Conservation (phyloP, 2,113 vertebrate genomes). For the Zapus hudsonius region DNA sequence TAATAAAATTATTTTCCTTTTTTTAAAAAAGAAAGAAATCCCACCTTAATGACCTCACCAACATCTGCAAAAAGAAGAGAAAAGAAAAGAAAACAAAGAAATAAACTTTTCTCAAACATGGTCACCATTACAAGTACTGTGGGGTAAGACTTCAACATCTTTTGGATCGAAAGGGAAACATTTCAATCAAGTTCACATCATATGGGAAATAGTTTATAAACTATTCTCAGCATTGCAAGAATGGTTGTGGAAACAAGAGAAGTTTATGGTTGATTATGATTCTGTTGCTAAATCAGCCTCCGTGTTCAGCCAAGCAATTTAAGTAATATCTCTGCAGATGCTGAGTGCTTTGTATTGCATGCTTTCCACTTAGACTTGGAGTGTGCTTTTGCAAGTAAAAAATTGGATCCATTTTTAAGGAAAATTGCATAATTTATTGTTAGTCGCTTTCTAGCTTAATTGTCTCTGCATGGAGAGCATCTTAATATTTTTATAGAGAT, state of each 20-base stretch:
- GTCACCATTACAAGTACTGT: background rate
- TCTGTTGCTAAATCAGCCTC: conserved; percentile 46
- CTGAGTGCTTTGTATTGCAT: conserved; percentile 33
- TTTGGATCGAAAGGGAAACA: background rate
- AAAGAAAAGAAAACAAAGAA: too few species aligned
- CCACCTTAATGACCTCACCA: background rate
- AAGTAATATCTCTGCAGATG: conserved; percentile 30
- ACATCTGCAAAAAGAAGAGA: background rate
- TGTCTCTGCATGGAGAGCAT: conserved; percentile 10
- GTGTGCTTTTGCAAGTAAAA: conserved; percentile 48
- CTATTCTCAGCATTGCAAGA: background rate
- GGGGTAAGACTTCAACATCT: background rate
- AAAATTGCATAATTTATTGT: conserved; percentile 37
- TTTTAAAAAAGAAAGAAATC: background rate
- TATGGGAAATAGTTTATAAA: background rate
- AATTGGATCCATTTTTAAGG: conserved; percentile 24
- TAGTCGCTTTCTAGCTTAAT: conserved; percentile 36
- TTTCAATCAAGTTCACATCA: background rate
- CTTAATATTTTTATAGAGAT: conserved; percentile 8
- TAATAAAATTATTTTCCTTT: too few species aligned
- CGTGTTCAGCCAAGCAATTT: conserved; percentile 16
- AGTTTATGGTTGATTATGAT: conserved; percentile 17
- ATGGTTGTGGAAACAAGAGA: conserved; percentile 21
- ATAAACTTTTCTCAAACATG: background rate
- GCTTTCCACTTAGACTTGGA: background rate